These are phyloP conservation scores for Irena cyanogastra DNA, from an alignment of 2,113 vertebrate genomes.

Conservation along the genomic window DNA sequence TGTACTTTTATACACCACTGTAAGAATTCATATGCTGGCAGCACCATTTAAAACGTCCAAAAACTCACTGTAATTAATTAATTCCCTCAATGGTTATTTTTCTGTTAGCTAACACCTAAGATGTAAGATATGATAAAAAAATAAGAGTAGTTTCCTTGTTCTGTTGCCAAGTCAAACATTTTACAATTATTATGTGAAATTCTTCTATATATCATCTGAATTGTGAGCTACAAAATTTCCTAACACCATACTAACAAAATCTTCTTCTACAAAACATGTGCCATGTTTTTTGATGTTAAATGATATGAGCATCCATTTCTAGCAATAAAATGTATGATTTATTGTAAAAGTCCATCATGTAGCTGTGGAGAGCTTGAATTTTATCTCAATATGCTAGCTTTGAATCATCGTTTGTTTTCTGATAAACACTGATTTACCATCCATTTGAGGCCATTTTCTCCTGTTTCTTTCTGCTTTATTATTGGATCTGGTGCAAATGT, in stretches of 20 bases:
- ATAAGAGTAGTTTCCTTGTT: slow-evolving; percentile 17
- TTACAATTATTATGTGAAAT: slow-evolving; percentile 54
- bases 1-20: slow-evolving; percentile 53
- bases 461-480: slow-evolving; percentile 55
- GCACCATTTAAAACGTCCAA: slow-evolving; percentile 67
- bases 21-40: slow-evolving; percentile 64
- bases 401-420: slow-evolving; percentile 67
- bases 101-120: slow-evolving; percentile 33
- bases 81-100: slow-evolving; percentile 58
- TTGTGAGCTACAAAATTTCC: slow-evolving; percentile 40
- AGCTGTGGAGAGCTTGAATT: slow-evolving; percentile 65
- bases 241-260: slow-evolving; percentile 48
- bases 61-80: slow-evolving; percentile 65
- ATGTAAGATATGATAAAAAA: slow-evolving; percentile 25
- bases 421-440: slow-evolving; percentile 62
- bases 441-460: slow-evolving; percentile 60
- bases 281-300: slow-evolving; percentile 61
- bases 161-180: slow-evolving; percentile 16
- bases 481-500: slow-evolving; percentile 46
- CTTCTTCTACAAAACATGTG: slow-evolving; percentile 23
- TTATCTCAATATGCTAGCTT: slow-evolving; percentile 62
- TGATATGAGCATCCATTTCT: slow-evolving; percentile 44
- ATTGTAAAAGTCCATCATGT: slow-evolving; percentile 68
- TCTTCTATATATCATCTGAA: slow-evolving; percentile 46
- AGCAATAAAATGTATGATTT: slow-evolving; percentile 71